Base-by-base conservation (phyloP, 2,797 vertebrate species). In the Pseudochaenichthys georgianus region DNA sequence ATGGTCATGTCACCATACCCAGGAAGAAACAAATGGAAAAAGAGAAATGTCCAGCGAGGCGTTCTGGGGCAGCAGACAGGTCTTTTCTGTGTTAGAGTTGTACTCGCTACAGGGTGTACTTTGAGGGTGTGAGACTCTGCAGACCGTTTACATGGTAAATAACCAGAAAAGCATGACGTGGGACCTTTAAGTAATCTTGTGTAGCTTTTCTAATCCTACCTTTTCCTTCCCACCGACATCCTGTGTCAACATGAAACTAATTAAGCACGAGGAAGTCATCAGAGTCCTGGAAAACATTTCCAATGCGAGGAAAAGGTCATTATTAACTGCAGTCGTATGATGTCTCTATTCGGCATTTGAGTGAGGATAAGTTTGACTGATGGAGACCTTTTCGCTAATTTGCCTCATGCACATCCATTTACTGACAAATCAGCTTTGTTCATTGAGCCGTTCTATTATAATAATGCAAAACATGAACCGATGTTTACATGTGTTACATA, bases 351-450 rank as follows among this genome's bases (percentile, higher is more conserved):
- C 60, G 58, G 46, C 46, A 31, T 74, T 58, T 50, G 55, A 65
- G 19, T 64, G 47, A 54, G 69, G 45, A 61, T 19, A 38, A 23
- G 19, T 11, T 28, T 48, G 11, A 68, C 11, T 41, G 50, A 64
- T 47, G 47, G 51, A 71, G 60, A 73, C 60, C 42, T 70, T 78
- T 75, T 31, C 13, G 19, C 13, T 16, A 9, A 57, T 57, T 71
- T 67, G 9, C 17, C 28, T 63, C 17, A 15, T 21, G 19, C 16
- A 53, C 38, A 41, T 53, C 28, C 7, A 38, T 28, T 42, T 38
- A 41, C 19, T 38, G 4, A 59, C 7, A 53, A n/a, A 61, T 15
- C 12, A 15, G n/a, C 19, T 75, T 16, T 64, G 50, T 19, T 55
- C 17, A 60, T 1, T 34, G 10, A 48, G 5, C 16, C 28, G 13